Percentiles rank a stretch among this genome's conserved stretches.
Conservation (phyloP, 2,113 vertebrate species). For the Nanorana parkeri region DNA sequence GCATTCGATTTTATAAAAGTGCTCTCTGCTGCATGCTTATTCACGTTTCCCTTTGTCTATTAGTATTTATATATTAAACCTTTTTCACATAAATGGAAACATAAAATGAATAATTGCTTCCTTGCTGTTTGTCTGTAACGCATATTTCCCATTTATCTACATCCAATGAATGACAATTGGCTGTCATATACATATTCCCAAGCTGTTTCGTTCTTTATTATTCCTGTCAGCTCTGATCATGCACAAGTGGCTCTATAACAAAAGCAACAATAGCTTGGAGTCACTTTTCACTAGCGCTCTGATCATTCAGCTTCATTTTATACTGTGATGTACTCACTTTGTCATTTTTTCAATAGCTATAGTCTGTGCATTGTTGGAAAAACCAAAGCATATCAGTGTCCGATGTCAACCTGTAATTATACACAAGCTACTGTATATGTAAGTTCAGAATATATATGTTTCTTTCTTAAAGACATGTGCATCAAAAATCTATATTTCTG, state of each 20-base stretch:
- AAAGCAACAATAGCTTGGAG: conserved; percentile 1
- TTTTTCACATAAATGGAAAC: too few relatives aligned
- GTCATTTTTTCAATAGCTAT: neutral
- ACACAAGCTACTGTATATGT: too few relatives aligned
- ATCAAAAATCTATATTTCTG: too few relatives aligned
- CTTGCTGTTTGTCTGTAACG: neutral
- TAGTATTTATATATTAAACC: too few relatives aligned
- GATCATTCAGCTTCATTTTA: conserved; percentile 9
- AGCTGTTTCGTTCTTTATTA: conserved; percentile 5
- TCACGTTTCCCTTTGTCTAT: too few relatives aligned
- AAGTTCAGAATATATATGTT: too few relatives aligned
- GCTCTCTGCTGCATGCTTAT: too few relatives aligned
- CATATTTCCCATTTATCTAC: conserved; percentile 6
- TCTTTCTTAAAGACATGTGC: too few relatives aligned
- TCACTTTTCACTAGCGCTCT: neutral
- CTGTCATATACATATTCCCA: neutral
- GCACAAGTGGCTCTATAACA: conserved; percentile 13
- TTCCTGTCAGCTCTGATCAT: conserved; percentile 8
- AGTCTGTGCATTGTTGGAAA: neutral
- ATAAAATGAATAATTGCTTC: too few relatives aligned
- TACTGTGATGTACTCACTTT: neutral
- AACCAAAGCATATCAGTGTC: neutral
- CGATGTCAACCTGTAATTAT: too few relatives aligned
- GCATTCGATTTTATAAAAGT: too few relatives aligned
- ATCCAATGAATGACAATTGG: neutral